A percentile compares a stretch with the other conserved stretches of the same genome.
phyloP scores from a whole-genome alignment of 2,797 vertebrate genomes.

The Intellagama lesueurii region DNA sequence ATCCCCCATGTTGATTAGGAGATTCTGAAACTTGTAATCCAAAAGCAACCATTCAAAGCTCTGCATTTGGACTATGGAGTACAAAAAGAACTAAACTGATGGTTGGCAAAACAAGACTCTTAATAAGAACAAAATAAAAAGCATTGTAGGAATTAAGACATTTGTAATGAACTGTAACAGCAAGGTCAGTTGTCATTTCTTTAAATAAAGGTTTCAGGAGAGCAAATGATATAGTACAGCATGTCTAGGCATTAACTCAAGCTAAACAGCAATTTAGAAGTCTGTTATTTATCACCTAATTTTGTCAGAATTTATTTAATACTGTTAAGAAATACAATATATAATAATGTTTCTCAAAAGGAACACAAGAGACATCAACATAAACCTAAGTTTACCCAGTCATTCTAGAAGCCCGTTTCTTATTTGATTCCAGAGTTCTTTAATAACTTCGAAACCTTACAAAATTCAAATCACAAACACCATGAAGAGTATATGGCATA shows the following conservation, averaged over 20 bases:
- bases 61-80: background rate
- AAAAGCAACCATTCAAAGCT: no score
- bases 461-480: slow-evolving; percentile 26
- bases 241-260: slow-evolving; percentile 30
- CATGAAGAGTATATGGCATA: background rate
- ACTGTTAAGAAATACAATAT: slow-evolving; percentile 23
- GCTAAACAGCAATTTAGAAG: slow-evolving; percentile 38
- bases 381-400: slow-evolving; percentile 9
- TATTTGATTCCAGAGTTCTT: background rate
- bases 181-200: slow-evolving; percentile 47
- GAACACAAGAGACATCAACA: slow-evolving; percentile 16
- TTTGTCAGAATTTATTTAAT: slow-evolving; percentile 43
- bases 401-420: background rate
- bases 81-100: background rate
- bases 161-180: slow-evolving; percentile 29
- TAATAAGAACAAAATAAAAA: slow-evolving; percentile 8
- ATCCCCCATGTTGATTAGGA: no score
- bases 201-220: slow-evolving; percentile 51
- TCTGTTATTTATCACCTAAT: slow-evolving; percentile 42
- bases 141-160: background rate
- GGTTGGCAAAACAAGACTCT: slow-evolving; percentile 23
- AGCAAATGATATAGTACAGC: slow-evolving; percentile 45
- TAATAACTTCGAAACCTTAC: slow-evolving; percentile 14
- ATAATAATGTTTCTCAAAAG: slow-evolving; percentile 18
- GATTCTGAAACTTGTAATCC: no score